Percentiles rank a stretch among this genome's conserved stretches.
These are phyloP conservation scores for Danio kyathit DNA, from an alignment of 2,797 vertebrate species.

Conservation along the genomic window DNA sequence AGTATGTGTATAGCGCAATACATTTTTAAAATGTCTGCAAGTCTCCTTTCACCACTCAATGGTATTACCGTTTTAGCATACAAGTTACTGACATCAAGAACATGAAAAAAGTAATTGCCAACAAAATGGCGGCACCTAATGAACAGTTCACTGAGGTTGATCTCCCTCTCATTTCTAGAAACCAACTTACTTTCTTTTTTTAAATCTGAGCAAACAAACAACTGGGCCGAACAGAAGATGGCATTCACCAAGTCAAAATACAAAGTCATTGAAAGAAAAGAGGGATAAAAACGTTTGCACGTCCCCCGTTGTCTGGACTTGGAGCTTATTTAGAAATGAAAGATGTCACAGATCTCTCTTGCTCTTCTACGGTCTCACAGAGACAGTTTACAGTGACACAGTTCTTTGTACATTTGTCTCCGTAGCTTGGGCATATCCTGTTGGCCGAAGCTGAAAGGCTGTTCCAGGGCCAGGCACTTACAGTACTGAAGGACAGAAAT, in stretches of 20 bases:
- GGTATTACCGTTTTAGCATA: slow-evolving; percentile 30
- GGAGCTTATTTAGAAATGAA: slow-evolving; percentile 15
- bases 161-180: background rate
- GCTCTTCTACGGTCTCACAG: slow-evolving; percentile 77
- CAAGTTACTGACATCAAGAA: slow-evolving; percentile 52
- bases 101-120: slow-evolving; percentile 53
- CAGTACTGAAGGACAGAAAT: slow-evolving; percentile 82
- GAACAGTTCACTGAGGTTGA: slow-evolving; percentile 11
- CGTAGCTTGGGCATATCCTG: slow-evolving; percentile 94
- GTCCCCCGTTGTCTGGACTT: background rate
- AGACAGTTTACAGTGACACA: slow-evolving; percentile 92
- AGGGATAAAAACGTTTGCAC: slow-evolving; percentile 18
- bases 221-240: slow-evolving; percentile 2
- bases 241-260: slow-evolving; percentile 35
- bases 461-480: slow-evolving; percentile 91
- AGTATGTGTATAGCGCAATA: slow-evolving; percentile 37
- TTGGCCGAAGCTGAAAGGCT: slow-evolving; percentile 90
- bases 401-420: slow-evolving; percentile 95
- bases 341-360: slow-evolving; percentile 10
- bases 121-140: slow-evolving; percentile 43
- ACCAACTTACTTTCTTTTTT: background rate
- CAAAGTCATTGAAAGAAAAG: slow-evolving; percentile 25
- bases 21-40: slow-evolving; percentile 33
- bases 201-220: slow-evolving; percentile 16
- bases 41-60: slow-evolving; percentile 13